Percentiles rank a stretch among this genome's conserved stretches.
Evolutionary conservation across 2,797 vertebrate species (phyloP).

Genomic region (Coregonus suidteri): DNA sequence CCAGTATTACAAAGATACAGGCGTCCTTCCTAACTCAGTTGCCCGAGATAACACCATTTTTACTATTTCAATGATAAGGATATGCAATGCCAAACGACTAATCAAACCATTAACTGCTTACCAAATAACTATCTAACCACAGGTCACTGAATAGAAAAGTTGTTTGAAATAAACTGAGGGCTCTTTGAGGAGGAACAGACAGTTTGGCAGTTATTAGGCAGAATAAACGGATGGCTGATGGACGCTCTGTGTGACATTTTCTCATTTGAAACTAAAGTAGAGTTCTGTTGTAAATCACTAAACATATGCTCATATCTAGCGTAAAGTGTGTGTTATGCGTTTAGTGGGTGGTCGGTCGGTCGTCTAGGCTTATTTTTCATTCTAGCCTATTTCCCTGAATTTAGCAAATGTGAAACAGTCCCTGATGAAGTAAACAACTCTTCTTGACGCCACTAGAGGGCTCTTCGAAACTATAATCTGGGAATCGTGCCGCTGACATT

Average conservation of each 20-base stretch:
- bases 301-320: background rate
- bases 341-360: background rate
- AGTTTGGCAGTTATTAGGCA: background rate
- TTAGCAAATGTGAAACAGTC: background rate
- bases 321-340: background rate
- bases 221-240: background rate
- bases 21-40: too few relatives aligned
- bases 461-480: conserved; percentile 11
- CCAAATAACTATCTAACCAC: background rate
- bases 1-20: too few relatives aligned
- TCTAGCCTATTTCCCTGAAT: background rate
- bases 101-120: background rate
- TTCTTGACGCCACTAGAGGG: conserved; percentile 5
- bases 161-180: background rate
- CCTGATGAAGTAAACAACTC: background rate
- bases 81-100: background rate
- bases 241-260: background rate
- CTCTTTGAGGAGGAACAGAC: background rate
- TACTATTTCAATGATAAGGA: too few relatives aligned
- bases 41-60: too few relatives aligned
- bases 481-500: background rate
- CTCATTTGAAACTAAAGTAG: background rate
- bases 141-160: background rate
- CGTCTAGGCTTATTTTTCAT: background rate
- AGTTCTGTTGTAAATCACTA: background rate